Evolutionary conservation across 2,797 vertebrate genomes (phyloP), one percentile per base, ranked within the genome.

Genomic region (Danio kyathit): DNA sequence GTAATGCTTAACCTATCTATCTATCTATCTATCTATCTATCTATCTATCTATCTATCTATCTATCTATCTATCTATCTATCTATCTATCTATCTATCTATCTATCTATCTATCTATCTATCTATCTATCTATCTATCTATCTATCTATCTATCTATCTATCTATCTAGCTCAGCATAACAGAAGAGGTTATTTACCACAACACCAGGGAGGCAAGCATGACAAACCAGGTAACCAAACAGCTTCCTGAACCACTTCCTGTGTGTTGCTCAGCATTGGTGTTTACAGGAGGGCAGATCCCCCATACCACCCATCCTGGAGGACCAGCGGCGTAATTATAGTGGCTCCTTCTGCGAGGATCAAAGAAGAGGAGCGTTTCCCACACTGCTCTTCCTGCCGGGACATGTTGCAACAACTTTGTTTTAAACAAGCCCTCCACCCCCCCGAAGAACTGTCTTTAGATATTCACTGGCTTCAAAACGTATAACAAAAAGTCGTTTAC

Each of bases 381-480:
- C 69, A 69, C 72, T 60, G 17, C 19, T 59, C 73, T 75, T 76
- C 80, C 80, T 81, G 80, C 67, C 54, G 57, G 38, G 77, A 17
- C 77, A 64, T 63, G 77, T 63, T 64, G 69, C 77, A 72, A 72
- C 67, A 79, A 60, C 76, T 76, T 56, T 66, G 74, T 76, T 66
- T 76, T 21, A 69, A 78, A 59, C 44, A 70, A 78, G 54, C 52
- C 54, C 52, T 76, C 38, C 1, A 3, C 60, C 73, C 49, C 49
- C 74, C 61, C 46, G 49, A 44, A 21, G 14, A 7, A 7, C n/a
- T 90, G 89, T 89, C 85, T 83, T 84, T 76, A 70, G 81, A 61
- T 73, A 67, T 46, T 46, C 80, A 46, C 64, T 13, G 41, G 64
- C 76, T 75, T 76, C 38, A 69, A 52, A 69, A 69, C 66, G 51